A percentile compares a stretch with the other conserved stretches of the same genome.
Conservation (phyloP, 64 coral and sea anemone genomes). For the Montipora sp. region DNA sequence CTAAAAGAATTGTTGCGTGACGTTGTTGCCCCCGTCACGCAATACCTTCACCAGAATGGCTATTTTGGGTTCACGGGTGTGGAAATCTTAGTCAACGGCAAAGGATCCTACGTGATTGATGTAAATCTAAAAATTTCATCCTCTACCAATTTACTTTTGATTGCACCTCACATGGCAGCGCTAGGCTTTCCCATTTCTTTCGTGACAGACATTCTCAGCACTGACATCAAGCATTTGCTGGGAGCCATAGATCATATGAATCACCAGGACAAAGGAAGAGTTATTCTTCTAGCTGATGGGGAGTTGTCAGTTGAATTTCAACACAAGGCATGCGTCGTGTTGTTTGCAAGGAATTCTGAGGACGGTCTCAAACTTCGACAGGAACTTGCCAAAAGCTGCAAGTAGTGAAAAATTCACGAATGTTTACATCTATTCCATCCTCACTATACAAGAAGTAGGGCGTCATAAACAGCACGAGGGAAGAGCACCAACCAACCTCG, state of each 20-base stretch:
- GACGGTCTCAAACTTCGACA: constrained; percentile 51
- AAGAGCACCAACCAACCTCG: no score
- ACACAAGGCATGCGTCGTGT: constrained; percentile 64
- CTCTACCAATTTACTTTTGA: constrained; percentile 74
- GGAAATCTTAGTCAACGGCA: constrained; percentile 76
- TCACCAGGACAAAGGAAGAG: constrained; percentile 47
- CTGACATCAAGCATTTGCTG: constrained; percentile 47
- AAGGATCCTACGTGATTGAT: constrained; percentile 77
- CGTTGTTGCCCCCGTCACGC: constrained; percentile 61
- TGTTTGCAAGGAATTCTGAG: constrained; percentile 71
- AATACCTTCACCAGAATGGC: constrained; percentile 89
- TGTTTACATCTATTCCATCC: neutral
- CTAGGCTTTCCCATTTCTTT: constrained; percentile 62
- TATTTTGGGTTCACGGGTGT: constrained; percentile 87
- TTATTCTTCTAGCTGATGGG: constrained; percentile 54
- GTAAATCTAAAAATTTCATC: constrained; percentile 82
- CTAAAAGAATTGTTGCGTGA: constrained; percentile 62
- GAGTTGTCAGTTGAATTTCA: constrained; percentile 45
- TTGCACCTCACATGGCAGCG: constrained; percentile 82
- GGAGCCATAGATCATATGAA: constrained; percentile 72
- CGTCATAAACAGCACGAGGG: no score
- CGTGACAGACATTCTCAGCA: constrained; percentile 54
- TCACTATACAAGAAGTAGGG: no score
- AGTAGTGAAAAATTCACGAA: neutral
- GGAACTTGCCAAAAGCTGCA: constrained; percentile 21